These are phyloP conservation scores for Zoanthus sociatus DNA, from an alignment of 92 coral and sea anemone species.

Conservation along the genomic window DNA sequence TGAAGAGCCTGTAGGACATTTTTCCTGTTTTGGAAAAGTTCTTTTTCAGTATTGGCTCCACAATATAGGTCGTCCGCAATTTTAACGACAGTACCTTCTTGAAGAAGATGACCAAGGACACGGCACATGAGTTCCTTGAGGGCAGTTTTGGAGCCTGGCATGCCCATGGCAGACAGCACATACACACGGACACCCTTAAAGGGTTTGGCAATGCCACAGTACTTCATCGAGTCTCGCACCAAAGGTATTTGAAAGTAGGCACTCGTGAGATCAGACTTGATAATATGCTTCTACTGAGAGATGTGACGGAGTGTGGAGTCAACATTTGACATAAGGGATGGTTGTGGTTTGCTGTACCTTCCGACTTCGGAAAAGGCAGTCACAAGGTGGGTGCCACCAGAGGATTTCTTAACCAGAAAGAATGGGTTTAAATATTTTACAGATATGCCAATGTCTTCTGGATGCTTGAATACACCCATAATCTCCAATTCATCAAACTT, in stretches of 20 bases:
- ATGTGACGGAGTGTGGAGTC: neutral
- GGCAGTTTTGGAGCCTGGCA: neutral
- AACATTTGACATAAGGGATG: too few relatives aligned
- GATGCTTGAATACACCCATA: constrained; percentile 25
- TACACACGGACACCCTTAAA: too few relatives aligned
- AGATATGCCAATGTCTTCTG: neutral
- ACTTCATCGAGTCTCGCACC: too few relatives aligned
- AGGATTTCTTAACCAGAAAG: too few relatives aligned
- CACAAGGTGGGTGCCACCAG: too few relatives aligned
- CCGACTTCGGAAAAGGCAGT: too few relatives aligned
- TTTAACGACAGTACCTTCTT: neutral
- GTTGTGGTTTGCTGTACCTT: too few relatives aligned
- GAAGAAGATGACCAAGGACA: neutral
- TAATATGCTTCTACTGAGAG: too few relatives aligned
- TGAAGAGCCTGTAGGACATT: neutral
- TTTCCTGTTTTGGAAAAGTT: neutral
- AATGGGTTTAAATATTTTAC: too few relatives aligned
- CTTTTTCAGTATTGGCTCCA: neutral
- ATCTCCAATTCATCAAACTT: constrained; percentile 54
- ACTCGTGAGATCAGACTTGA: neutral
- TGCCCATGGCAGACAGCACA: neutral
- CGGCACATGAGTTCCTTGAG: neutral
- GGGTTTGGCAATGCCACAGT: too few relatives aligned
- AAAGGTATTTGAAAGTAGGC: too few relatives aligned
- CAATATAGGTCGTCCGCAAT: neutral